A percentile compares a stretch with the other conserved stretches of the same genome.
Evolutionary conservation across 1,140 invertebrate genomes (phyloP).

Genomic region (Chionoecetes opilio): DNA sequence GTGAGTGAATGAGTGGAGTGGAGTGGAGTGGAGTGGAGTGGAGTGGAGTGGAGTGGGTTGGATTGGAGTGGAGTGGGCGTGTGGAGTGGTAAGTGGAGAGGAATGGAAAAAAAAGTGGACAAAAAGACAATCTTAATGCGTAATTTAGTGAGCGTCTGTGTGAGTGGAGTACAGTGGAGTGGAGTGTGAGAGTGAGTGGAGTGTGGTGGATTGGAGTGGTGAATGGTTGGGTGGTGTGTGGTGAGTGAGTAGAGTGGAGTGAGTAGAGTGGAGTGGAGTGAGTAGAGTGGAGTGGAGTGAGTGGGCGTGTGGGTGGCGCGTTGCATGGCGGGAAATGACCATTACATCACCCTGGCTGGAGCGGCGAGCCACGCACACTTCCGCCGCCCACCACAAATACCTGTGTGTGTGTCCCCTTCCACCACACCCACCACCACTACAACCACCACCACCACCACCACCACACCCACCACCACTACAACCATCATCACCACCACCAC

Average conservation of each 20-base stretch:
- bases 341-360: neutral
- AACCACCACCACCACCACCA: neutral
- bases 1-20: conserved; percentile 13
- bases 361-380: neutral
- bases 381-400: neutral
- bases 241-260: neutral
- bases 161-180: neutral
- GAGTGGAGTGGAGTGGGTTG: neutral
- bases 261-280: neutral
- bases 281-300: neutral
- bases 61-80: neutral
- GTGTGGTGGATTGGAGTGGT: neutral
- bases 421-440: too few species aligned
- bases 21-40: too few species aligned
- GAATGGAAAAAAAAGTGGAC: neutral
- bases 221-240: neutral
- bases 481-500: conserved; percentile 34
- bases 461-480: neutral
- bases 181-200: conserved; percentile 11
- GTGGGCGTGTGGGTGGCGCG: neutral
- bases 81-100: neutral
- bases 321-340: neutral
- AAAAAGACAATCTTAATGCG: neutral
- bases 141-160: neutral
- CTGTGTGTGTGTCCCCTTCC: neutral